Percentiles rank a stretch among this genome's conserved stretches.
These are phyloP conservation scores for Mionectes olivaceus DNA, from an alignment of 2,797 vertebrate species.

Conservation along the genomic window DNA sequence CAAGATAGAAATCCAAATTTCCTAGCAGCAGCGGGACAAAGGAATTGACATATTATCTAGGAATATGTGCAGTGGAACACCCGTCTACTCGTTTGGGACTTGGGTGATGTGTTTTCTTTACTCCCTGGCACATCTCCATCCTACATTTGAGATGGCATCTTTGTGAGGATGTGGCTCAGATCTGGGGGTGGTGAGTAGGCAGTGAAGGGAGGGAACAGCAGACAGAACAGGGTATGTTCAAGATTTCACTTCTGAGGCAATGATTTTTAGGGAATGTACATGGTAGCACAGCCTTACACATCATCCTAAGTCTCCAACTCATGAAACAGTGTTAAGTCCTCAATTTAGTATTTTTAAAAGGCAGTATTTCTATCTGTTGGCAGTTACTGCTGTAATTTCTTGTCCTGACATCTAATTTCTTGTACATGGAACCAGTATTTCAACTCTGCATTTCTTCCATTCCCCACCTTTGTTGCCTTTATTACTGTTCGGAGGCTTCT, in stretches of 20 bases:
- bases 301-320: not conserved
- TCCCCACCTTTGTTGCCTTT: not conserved
- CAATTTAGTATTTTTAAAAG: not conserved
- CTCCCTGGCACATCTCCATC: not conserved
- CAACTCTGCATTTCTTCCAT: not conserved
- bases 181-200: not conserved
- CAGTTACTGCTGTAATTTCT: not conserved
- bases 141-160: not conserved
- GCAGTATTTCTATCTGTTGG: not conserved
- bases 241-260: not conserved
- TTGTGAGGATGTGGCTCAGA: not conserved
- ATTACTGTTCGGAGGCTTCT: not conserved
- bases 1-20: slow-evolving; percentile 39
- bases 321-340: not conserved
- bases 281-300: not conserved
- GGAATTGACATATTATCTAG: slow-evolving; percentile 32
- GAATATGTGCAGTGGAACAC: not conserved
- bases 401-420: not conserved
- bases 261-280: not conserved
- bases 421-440: not conserved
- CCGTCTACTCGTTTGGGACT: not conserved
- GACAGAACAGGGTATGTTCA: not conserved
- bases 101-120: not conserved
- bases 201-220: not conserved
- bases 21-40: not conserved